phyloP scores from a whole-genome alignment of 1,140 invertebrate genomes.

The Ips typographus region DNA sequence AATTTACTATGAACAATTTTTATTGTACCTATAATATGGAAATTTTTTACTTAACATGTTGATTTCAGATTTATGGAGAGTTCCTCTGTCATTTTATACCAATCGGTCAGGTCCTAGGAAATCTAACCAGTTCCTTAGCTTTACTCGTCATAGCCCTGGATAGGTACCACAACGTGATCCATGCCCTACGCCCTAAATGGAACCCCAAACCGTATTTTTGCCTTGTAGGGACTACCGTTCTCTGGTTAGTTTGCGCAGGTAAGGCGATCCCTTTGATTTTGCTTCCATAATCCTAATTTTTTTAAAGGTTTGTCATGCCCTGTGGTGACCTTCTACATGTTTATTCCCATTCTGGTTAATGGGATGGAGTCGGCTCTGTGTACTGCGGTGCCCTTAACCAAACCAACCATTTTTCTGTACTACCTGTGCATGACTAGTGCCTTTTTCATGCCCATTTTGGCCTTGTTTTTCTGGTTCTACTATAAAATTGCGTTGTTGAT shows the following conservation, averaged over 20 bases:
- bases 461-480: conserved; percentile 58
- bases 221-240: conserved; percentile 40
- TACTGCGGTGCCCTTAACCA: conserved; percentile 33
- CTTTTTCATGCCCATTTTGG: conserved; percentile 57
- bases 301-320: conserved; percentile 47
- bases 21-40: background rate
- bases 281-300: background rate
- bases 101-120: conserved; percentile 54
- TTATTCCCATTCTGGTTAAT: conserved; percentile 31
- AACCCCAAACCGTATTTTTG: conserved; percentile 48
- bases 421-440: conserved; percentile 52
- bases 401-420: conserved; percentile 51
- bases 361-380: conserved; percentile 27
- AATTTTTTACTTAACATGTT: background rate
- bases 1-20: background rate
- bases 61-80: conserved; percentile 50
- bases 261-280: conserved; percentile 19
- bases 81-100: conserved; percentile 56
- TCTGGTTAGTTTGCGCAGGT: conserved; percentile 51
- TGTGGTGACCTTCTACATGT: conserved; percentile 41
- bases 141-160: conserved; percentile 59
- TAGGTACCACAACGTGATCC: conserved; percentile 54
- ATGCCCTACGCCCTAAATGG: conserved; percentile 51
- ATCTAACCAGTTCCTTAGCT: conserved; percentile 55
- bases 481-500: conserved; percentile 56